A percentile compares a stretch with the other conserved stretches of the same genome.
Evolutionary conservation across 2,797 vertebrate species (phyloP).

Genomic region (Catharus ustulatus): DNA sequence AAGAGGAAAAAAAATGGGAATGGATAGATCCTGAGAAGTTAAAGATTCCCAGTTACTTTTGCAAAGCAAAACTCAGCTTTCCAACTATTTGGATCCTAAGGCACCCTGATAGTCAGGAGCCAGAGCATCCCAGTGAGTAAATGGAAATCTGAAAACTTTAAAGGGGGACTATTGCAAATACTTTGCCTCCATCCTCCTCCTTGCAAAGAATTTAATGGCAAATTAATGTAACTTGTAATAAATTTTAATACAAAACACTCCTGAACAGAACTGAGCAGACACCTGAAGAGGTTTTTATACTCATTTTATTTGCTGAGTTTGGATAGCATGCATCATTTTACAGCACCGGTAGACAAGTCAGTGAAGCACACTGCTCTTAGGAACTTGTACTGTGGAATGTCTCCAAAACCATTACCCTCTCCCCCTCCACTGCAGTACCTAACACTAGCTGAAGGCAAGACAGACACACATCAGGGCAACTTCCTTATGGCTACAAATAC

Average conservation of each 20-base stretch:
- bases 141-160: not conserved
- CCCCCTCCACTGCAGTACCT: constrained; percentile 31
- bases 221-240: too few relatives aligned
- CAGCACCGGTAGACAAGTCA: constrained; percentile 88
- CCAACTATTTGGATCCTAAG: not conserved
- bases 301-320: constrained; percentile 66
- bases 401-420: constrained; percentile 56
- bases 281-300: constrained; percentile 40
- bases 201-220: not conserved
- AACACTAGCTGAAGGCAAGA: constrained; percentile 46
- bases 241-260: not conserved
- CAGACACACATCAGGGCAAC: constrained; percentile 29
- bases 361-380: constrained; percentile 77
- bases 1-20: not conserved
- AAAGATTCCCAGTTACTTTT: not conserved
- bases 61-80: not conserved
- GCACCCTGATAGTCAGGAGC: not conserved
- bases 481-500: constrained; percentile 72
- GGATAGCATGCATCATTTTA: constrained; percentile 84
- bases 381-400: constrained; percentile 82
- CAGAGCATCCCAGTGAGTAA: not conserved
- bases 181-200: not conserved
- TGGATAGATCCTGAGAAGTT: not conserved
- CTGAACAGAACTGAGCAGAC: constrained; percentile 11
- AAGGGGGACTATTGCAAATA: not conserved